Conservation (phyloP, 2,888 invertebrate genomes). For the Tillus elongatus region DNA sequence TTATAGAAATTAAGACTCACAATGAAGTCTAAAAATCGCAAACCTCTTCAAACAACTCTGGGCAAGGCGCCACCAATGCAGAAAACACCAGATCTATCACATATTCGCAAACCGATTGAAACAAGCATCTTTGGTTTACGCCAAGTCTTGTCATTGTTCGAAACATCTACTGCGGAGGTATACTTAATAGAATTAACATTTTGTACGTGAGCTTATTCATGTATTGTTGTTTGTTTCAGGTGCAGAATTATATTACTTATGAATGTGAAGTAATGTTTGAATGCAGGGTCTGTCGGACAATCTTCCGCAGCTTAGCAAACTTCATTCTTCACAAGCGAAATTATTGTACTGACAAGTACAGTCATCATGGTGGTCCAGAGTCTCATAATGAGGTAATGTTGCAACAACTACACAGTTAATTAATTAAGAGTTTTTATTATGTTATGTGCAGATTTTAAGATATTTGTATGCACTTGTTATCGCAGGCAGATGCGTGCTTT, state of each 20-base stretch:
- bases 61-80: constrained; percentile 29
- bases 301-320: constrained; percentile 80
- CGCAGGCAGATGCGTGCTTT: no score
- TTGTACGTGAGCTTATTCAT: no score
- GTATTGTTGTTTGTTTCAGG: constrained; percentile 45
- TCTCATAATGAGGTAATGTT: no score
- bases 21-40: constrained; percentile 27
- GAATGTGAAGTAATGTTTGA: constrained; percentile 88
- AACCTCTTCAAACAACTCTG: constrained; percentile 31
- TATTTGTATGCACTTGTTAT: no score
- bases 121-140: constrained; percentile 60
- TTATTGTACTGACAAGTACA: constrained; percentile 59
- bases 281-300: constrained; percentile 76
- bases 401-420: no score
- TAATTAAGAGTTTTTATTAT: no score
- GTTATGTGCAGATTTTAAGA: no score
- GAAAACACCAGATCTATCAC: constrained; percentile 38
- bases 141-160: constrained; percentile 62
- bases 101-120: constrained; percentile 53
- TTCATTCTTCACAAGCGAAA: constrained; percentile 82
- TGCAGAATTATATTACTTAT: constrained; percentile 61
- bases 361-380: no score
- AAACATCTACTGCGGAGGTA: constrained; percentile 70
- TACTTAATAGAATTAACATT: no score
- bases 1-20: no score